Base-by-base conservation (phyloP, 2,888 invertebrate genomes). In the Bimastos eiseni region DNA sequence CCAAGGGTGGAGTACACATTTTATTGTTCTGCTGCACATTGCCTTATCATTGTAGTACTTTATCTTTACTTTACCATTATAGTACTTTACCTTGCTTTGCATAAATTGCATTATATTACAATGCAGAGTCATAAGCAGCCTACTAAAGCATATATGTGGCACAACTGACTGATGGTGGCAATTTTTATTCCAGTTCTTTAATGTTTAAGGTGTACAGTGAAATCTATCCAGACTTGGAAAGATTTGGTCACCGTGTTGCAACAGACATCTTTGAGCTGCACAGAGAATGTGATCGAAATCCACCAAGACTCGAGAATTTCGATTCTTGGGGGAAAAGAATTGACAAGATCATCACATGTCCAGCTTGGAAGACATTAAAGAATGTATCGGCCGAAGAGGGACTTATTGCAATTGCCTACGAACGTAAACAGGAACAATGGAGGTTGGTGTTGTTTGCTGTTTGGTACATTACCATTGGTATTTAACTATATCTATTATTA, bases 351-450 rank as follows among this genome's bases (percentile, higher is more conserved):
- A 94, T 95, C 37, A 96, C 96, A 3, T 95, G 95, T 91, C 92
- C 94, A 33, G 96, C 96, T 19, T 96, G 96, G 96, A 94, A 95
- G 89, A 93, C 93, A 91, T 94, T 96, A 94, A 96, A 96, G 92
- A 93, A 93, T 34, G 95, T 96, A 36, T 94, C 96, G 15, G 96
- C 96, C 8, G 95, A 96, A 93, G 96, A 96, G 93, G 96, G 96
- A 3, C 93, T 96, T 0, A 94, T 96, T 88, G 95, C 96, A 3
- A 94, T 95, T 91, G 95, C 95, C 2, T 96, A 96, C 93, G 95
- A 96, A 91, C 94, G 95, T 88, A 94, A 95, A 91, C 94, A 93
- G 93, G 94, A 92, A 13, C 93, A 94, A 91, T 95, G 93, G 92
- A 95, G 95, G 95, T 95, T 3, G 33, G 70, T 89, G 21, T n/a